A percentile compares a stretch with the other conserved stretches of the same genome.
phyloP scores from a whole-genome alignment of 2,113 vertebrate genomes.

The Bombycilla garrulus region DNA sequence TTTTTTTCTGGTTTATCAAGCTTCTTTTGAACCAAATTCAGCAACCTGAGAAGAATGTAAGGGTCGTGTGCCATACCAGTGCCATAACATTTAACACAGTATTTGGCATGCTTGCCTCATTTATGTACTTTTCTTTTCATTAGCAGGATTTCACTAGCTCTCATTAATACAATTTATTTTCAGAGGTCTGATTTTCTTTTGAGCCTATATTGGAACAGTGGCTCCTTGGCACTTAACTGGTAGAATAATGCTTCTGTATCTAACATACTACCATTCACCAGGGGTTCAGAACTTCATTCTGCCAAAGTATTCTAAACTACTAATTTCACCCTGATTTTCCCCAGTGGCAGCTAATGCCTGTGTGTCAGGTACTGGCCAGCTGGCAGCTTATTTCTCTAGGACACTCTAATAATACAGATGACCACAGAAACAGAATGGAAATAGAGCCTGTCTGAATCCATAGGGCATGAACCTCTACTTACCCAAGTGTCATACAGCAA shows the following conservation, averaged over 20 bases:
- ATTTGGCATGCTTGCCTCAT: not conserved
- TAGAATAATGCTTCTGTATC: not conserved
- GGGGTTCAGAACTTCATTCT: not conserved
- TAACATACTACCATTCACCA: not conserved
- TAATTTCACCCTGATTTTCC: not conserved
- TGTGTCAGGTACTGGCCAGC: not conserved
- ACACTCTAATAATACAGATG: not conserved
- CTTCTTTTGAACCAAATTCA: not conserved
- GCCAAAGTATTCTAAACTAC: not conserved
- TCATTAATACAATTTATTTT: not conserved
- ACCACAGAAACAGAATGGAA: not conserved
- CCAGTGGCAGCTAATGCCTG: not conserved
- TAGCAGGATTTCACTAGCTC: not conserved
- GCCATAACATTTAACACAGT: not conserved
- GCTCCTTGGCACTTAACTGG: not conserved
- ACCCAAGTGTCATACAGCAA: not conserved
- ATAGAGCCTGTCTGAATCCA: rapidly evolving
- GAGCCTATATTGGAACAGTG: not conserved
- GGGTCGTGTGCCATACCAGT: not conserved
- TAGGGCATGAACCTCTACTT: not conserved
- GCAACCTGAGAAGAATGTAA: not conserved
- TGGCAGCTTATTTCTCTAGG: not conserved
- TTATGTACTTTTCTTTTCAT: not conserved
- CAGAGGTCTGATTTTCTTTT: not conserved
- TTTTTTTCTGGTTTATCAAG: not conserved